A percentile compares a stretch with the other conserved stretches of the same genome.
phyloP scores from a whole-genome alignment of 2,888 invertebrate genomes.

The Allacma fusca region DNA sequence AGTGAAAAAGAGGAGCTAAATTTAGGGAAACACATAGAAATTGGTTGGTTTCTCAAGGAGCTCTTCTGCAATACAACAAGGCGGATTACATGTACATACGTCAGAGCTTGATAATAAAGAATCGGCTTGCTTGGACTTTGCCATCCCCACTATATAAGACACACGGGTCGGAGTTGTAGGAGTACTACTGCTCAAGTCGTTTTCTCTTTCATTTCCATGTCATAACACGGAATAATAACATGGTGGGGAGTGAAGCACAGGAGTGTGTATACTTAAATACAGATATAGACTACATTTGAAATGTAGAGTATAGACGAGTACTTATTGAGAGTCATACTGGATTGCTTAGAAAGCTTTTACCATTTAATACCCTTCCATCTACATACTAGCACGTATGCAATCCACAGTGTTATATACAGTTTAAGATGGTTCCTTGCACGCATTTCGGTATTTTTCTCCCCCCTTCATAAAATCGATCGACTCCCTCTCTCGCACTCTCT shows the following conservation, averaged over 20 bases:
- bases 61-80: neutral
- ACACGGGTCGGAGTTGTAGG: no score
- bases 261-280: neutral
- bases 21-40: neutral
- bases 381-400: neutral
- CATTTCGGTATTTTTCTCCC: slow-evolving; percentile 12
- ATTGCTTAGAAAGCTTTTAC: no score
- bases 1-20: slow-evolving; percentile 12
- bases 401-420: neutral
- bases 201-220: slow-evolving; percentile 12
- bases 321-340: no score
- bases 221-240: slow-evolving; percentile 6
- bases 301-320: neutral
- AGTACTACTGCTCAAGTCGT: neutral
- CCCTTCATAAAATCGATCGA: slow-evolving; percentile 8
- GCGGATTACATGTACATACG: neutral
- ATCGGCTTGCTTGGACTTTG: no score
- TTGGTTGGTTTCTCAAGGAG: neutral
- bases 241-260: neutral
- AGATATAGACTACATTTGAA: neutral
- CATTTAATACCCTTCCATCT: no score
- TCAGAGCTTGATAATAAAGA: no score
- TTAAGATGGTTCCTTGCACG: slow-evolving; percentile 9
- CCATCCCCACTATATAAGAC: no score
- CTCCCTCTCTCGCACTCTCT: neutral